Evolutionary conservation across 2,888 invertebrate species (phyloP).

Genomic region (Diachrysia chrysitis): DNA sequence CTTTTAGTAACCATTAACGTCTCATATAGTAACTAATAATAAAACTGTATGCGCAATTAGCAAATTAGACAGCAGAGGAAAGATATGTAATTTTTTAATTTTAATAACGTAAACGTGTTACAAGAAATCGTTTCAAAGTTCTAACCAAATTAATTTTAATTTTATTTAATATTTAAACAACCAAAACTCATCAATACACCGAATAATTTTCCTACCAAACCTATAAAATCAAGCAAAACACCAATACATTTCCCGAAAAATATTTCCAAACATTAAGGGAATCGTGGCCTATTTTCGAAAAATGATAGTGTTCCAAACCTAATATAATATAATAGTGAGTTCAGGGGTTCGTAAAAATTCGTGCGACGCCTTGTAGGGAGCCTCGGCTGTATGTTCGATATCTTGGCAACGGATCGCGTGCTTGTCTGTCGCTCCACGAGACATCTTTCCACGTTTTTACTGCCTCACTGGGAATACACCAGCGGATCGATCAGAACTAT

Average conservation of each 20-base stretch:
- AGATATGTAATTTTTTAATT: too few species aligned
- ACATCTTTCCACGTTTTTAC: constrained; percentile 82
- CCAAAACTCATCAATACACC: background rate
- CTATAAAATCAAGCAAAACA: constrained; percentile 17
- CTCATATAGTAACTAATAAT: too few species aligned
- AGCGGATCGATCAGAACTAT: constrained; percentile 76
- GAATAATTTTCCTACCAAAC: background rate
- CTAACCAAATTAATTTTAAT: too few species aligned
- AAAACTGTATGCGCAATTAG: too few species aligned
- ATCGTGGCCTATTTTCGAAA: constrained; percentile 34
- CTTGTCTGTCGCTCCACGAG: constrained; percentile 59
- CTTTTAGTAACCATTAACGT: too few species aligned
- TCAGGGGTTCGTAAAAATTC: constrained; percentile 35
- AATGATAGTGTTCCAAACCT: constrained; percentile 36
- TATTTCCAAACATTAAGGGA: constrained; percentile 14
- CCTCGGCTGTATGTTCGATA: constrained; percentile 79
- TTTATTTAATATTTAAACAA: too few species aligned
- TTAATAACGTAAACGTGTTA: too few species aligned
- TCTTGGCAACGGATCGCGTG: constrained; percentile 85
- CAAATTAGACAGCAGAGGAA: too few species aligned
- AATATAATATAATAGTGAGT: constrained; percentile 39
- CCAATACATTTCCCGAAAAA: constrained; percentile 17
- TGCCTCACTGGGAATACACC: constrained; percentile 67
- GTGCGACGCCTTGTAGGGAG: constrained; percentile 44
- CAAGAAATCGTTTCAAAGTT: too few species aligned